Evolutionary conservation across 2,797 vertebrate genomes (phyloP), one percentile per base, ranked within the genome.

Genomic region (Melanotaenia nigrans): DNA sequence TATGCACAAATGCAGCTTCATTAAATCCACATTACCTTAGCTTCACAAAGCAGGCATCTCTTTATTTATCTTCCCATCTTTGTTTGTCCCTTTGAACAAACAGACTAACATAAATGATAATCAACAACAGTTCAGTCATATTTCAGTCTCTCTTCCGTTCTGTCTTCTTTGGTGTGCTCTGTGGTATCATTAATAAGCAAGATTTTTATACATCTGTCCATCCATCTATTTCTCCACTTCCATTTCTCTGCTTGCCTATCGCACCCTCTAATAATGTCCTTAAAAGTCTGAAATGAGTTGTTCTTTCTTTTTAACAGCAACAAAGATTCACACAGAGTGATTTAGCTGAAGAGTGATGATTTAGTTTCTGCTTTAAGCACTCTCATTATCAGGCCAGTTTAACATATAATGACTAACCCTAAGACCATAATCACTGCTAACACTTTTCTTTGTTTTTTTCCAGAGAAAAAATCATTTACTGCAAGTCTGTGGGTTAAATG

Each of bases 321-420:
- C 86, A 87, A 84, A 85, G 90, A 85, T 75, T 82, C 78, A 82
- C 86, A 84, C 69, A 56, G 62, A 73, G 72, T 85, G 81, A 87
- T 81, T 93, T 92, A 85, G 66, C 68, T 76, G 12, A 64, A 85
- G 89, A 88, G 63, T 69, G 58, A 89, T 82, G 68, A 69, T 67
- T 66, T 78, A 74, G 68, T 87, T 85, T 85, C 77, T 68, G 68
- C 78, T 85, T 82, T 82, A 84, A 82, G 80, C 71, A 63, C 79
- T 61, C 86, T 92, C 90, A 91, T 93, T 92, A 92, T 57, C 78
- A 78, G 65, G 77, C 76, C 83, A 78, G 65, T 84, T 90, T 68
- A 64, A n/a, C 63, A 71, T 56, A 53, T 87, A 87, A 91, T 86
- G 85, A 86, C 74, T 84, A 65, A 82, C 67, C 68, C 63, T 62